Evolutionary conservation across 2,888 invertebrate genomes (phyloP).

Genomic region (Pseudococcus viburni): DNA sequence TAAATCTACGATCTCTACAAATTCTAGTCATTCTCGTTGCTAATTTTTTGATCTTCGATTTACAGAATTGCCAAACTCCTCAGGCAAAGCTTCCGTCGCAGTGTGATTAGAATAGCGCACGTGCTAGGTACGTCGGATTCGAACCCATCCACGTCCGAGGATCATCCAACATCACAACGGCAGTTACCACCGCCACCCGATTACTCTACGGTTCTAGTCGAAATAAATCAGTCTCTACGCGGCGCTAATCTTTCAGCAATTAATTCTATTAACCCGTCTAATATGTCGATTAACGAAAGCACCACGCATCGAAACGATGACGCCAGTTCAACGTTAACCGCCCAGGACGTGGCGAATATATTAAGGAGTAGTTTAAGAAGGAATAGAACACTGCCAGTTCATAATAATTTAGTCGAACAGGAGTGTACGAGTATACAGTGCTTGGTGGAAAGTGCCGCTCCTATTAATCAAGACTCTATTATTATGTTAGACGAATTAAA

Average conservation of each 20-base stretch:
- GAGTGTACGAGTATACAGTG: conserved; percentile 76
- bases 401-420: conserved; percentile 68
- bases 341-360: conserved; percentile 76
- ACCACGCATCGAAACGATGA: conserved; percentile 31
- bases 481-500: conserved; percentile 68
- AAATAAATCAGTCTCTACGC: conserved; percentile 73
- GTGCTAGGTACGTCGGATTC: conserved; percentile 67
- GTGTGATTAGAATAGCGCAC: conserved; percentile 78
- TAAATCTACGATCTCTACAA: neutral
- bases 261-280: conserved; percentile 50
- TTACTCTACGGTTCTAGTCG: conserved; percentile 77
- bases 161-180: conserved; percentile 36
- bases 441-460: conserved; percentile 76
- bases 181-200: conserved; percentile 75
- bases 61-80: conserved; percentile 80
- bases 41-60: no score
- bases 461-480: conserved; percentile 72
- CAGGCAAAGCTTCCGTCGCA: conserved; percentile 83
- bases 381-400: conserved; percentile 69
- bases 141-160: conserved; percentile 58
- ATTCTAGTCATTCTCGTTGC: neutral
- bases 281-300: conserved; percentile 45
- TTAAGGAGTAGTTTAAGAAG: conserved; percentile 75
- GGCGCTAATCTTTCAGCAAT: conserved; percentile 67
- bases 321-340: conserved; percentile 73